These are phyloP conservation scores for Hemiprocne comata DNA, from an alignment of 2,113 vertebrate species.

Conservation along the genomic window DNA sequence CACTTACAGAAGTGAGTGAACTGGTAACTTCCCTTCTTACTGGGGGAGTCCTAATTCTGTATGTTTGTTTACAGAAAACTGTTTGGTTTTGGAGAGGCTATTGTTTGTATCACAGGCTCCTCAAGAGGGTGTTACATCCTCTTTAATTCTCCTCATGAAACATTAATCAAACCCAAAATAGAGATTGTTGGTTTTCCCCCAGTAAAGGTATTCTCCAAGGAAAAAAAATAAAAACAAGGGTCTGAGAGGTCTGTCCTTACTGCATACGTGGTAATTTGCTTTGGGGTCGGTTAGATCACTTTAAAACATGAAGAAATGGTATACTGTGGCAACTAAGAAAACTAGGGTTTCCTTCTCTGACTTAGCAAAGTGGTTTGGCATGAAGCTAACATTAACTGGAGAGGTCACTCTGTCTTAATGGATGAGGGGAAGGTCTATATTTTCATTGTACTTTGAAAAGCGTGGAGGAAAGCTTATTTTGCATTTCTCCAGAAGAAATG, in stretches of 20 bases:
- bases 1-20: neutral
- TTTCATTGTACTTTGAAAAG: neutral
- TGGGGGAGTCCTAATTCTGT: neutral
- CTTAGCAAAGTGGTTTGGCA: neutral
- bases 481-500: neutral
- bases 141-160: neutral
- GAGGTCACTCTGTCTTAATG: neutral
- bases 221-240: neutral
- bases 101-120: neutral
- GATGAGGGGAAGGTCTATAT: neutral
- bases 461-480: neutral
- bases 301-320: neutral
- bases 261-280: neutral
- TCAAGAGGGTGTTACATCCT: neutral
- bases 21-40: neutral
- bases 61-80: too few relatives aligned
- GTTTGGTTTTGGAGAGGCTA: too few relatives aligned
- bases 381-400: neutral
- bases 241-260: neutral
- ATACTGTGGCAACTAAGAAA: neutral
- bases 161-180: neutral
- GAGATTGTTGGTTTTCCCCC: neutral
- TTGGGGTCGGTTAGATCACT: neutral
- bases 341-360: neutral
- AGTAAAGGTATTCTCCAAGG: neutral